Evolutionary conservation across 2,797 vertebrate genomes (phyloP).

Genomic region (Alca torda): DNA sequence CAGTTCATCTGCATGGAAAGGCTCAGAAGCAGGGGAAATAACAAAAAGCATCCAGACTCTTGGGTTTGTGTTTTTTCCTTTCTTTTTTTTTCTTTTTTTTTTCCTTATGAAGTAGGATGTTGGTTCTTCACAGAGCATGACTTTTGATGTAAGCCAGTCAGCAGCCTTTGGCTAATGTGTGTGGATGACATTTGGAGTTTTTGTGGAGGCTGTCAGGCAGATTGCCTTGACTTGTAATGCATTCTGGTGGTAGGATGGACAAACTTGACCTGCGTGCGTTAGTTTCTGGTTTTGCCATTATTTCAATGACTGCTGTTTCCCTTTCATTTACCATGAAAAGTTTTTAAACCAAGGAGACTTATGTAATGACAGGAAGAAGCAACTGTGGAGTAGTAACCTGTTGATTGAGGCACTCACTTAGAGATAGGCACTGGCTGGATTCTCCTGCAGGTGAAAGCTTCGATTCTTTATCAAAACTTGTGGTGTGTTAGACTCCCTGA

Average conservation of each 20-base stretch:
- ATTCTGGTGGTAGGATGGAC: not conserved
- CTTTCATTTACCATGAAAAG: not conserved
- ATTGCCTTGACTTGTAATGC: not conserved
- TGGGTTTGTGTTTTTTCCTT: not conserved
- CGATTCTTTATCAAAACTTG: not conserved
- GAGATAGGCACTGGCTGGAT: not conserved
- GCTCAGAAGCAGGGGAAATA: not conserved
- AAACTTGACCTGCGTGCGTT: not conserved
- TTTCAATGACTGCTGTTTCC: not conserved
- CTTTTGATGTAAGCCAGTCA: not conserved
- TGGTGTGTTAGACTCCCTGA: not conserved
- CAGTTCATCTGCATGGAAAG: not conserved
- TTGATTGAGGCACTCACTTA: not conserved
- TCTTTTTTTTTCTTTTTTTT: no score
- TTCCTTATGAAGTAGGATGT: not conserved
- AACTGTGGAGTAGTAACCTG: not conserved
- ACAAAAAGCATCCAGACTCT: not conserved
- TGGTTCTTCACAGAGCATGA: not conserved
- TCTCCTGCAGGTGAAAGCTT: not conserved
- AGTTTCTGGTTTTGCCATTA: not conserved
- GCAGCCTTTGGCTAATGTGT: not conserved
- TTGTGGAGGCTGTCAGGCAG: not conserved
- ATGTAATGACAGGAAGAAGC: not conserved
- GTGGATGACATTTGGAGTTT: not conserved
- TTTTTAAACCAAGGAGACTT: not conserved